Base-by-base conservation (phyloP, 1,140 invertebrate genomes). In the Lineus longissimus region DNA sequence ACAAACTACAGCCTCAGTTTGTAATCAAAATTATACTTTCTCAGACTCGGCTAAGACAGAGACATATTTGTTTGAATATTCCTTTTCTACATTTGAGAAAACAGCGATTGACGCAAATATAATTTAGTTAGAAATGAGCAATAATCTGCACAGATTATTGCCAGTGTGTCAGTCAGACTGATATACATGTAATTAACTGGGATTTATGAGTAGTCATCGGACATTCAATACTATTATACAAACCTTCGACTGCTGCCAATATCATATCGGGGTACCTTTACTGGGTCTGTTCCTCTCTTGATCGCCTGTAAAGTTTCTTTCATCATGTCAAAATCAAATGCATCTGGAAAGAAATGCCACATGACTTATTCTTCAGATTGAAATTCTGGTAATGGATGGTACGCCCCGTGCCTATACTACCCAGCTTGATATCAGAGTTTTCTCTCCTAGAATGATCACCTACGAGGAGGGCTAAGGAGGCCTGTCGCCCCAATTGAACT, bases 241-340 rank as follows among this genome's bases (percentile, higher is more conserved):
- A 85, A 93, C 91, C 90, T 86, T 64, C 89, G 87, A 83, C 94
- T 91, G 51, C 87, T 89, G 68, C 88, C 88, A 74, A 95, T 97
- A 78, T 97, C 93, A 81, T 97, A 97, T 59, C 88, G 86, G 36
- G 93, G 92, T 64, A 98, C 89, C 79, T 92, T 86, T 60, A 94
- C 92, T 72, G 89, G 90, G 66, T 89, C 19, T 51, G 6, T 88
- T 0, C 93, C 93, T 70, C 87, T 86, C 4, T 92, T 82, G 66
- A 98, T 91, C 71, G 91, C 88, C 69, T 87, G 86, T 30, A 98
- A 80, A 0, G 90, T 93, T 55, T 88, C 83, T 23, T 88, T 82
- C 73, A 97, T 90, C 22, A 94, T 83, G 54, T 91, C 88, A 75
- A 93, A 89, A 79, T 97, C 91, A 67, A 78, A 79, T 23, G 80